Conservation (phyloP, 2,113 vertebrate species). For the Lamprologus callipterus region DNA sequence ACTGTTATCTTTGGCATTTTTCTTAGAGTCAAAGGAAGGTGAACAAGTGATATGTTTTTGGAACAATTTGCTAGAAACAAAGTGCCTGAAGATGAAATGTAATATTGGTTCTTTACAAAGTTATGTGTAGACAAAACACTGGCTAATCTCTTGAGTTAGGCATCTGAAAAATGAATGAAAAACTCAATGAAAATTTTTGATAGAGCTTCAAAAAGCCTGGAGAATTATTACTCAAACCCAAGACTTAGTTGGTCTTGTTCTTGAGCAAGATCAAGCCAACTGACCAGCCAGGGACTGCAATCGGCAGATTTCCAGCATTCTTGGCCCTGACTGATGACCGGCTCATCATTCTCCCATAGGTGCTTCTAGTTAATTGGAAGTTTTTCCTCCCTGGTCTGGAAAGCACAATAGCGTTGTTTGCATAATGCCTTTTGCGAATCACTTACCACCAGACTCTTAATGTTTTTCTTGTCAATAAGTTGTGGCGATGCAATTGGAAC, state of each 20-base stretch:
- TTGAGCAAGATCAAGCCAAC: not conserved
- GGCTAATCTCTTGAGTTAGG: not conserved
- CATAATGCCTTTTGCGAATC: not conserved
- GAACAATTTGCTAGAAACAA: not conserved
- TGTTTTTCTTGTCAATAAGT: not conserved
- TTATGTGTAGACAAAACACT: not conserved
- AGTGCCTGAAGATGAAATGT: not conserved
- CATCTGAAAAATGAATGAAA: not conserved
- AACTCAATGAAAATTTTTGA: not conserved
- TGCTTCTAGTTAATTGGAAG: not conserved
- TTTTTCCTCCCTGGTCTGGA: not conserved
- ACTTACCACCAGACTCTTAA: not conserved
- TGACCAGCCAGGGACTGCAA: not conserved
- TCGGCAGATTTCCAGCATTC: not conserved
- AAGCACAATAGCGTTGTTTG: not conserved
- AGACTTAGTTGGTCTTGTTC: not conserved
- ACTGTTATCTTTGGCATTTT: not conserved
- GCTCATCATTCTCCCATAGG: not conserved
- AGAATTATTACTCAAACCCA: not conserved
- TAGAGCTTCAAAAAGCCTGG: not conserved
- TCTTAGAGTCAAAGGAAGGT: not conserved
- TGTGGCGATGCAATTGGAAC: too few species aligned
- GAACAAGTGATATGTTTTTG: not conserved
- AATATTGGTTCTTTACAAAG: not conserved
- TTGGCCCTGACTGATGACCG: not conserved